Evolutionary conservation across 2,888 invertebrate genomes (phyloP), one percentile per base, ranked within the genome.

Genomic region (Fragum fragum): DNA sequence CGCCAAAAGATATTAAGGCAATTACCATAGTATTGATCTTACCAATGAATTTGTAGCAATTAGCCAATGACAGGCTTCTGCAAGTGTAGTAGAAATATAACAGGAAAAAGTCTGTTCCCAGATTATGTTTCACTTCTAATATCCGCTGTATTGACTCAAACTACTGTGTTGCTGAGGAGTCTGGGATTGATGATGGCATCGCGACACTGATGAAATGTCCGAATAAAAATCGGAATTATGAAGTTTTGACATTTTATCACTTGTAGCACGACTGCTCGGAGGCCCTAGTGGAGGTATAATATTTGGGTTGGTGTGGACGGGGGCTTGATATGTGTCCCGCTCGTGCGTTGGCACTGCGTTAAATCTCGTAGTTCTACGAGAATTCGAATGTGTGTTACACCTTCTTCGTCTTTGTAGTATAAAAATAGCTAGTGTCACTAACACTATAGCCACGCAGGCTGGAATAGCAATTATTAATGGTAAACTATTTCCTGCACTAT

Each of bases 391-490:
- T 36, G 80, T 47, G 55, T 85, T 85, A 36, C 86, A 87, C 47
- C 81, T 72, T 6, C 83, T 76, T 29, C 88, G 81, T 57, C 88
- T 86, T 81, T 88, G 89, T 26, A 88, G 85, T 71, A 91, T 84
- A 79, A 89, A 90, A 74, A 89, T 87, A 28, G 88, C 83, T 7
- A 86, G 84, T 26, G 87, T 86, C 68, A 93, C 89, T 7, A 92
- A 73, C 57, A 93, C 79, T 55, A 93, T 73, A 29, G 90, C 83
- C 28, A 91, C 85, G 70, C 90, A 90, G 1, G 91, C 88, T 14
- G 93, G 93, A 61, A 93, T 84, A 26, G 90, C 92, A 42, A 93
- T 91, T 76, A 91, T 90, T 29, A 93, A 84, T n/a, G 92, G 91
- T 79, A 93, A 85, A 78, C 91, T 91, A 68, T 66, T 66, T 26